Base-by-base conservation (phyloP, 2,113 vertebrate species). In the Xenopus tropicalis region DNA sequence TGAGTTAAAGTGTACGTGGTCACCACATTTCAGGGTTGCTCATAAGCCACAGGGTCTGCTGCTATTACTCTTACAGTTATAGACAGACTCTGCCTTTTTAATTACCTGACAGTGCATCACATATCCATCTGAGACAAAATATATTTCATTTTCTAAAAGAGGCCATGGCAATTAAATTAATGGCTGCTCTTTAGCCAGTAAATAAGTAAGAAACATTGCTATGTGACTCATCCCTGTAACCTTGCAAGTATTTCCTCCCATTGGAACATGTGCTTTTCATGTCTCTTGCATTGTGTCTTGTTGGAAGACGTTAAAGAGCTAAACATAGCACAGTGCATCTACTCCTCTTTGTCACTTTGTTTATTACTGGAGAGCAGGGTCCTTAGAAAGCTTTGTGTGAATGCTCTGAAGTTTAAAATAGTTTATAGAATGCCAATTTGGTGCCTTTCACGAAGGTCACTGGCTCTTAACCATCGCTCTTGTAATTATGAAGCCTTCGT, bases 391-490 rank as follows among this genome's bases (percentile, higher is more conserved):
- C 46, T 54, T 24, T 19, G 66, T 10, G 24, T 69, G 46, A 52
- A 10, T 58, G 72, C 67, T 61, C 56, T 16, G 22, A 17, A 24
- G 64, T 13, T 62, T 69, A 69, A 75, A 69, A 75, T 69, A 68
- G 56, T 56, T 68, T 22, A 22, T 54, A 24, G 42, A 52, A 68
- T 69, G 66, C 57, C 68, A 75, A 69, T 75, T 74, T 52, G 17
- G 66, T 68, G 58, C 58, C 44, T 75, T 75, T 75, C 25, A 69
- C 54, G 64, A 68, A 75, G 72, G 72, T 61, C 44, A 58, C 66
- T 68, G 44, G 6, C 37, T 42, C 62, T 58, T 25, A 46, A 43
- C 42, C 63, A 58, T 48, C 42, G 22, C 22, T 43, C 64, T 42
- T 69, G 25, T 69, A 62, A 62, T 75, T 69, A 69, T 63, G 54